Evolutionary conservation across 2,888 invertebrate species (phyloP).

Genomic region (Dilophus febrilis): DNA sequence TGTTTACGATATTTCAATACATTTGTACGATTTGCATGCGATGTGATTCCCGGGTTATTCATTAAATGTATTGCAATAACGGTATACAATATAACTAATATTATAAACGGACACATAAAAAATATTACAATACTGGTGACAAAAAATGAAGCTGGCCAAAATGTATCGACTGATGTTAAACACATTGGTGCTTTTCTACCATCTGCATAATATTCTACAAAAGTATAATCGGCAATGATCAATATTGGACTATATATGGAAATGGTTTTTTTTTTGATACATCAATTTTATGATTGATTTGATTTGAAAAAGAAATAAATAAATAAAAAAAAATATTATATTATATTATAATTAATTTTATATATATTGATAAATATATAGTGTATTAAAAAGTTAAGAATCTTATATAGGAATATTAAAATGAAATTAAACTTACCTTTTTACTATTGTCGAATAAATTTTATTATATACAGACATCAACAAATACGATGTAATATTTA

Average conservation of each 20-base stretch:
- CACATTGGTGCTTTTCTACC: constrained; percentile 55
- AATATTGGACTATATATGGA: constrained; percentile 53
- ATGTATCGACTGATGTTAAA: constrained; percentile 58
- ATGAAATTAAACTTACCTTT: no score
- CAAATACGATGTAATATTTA: no score
- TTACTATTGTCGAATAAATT: no score
- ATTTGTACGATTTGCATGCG: constrained; percentile 37
- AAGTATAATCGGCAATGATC: constrained; percentile 52
- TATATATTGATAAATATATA: no score
- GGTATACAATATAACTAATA: constrained; percentile 66
- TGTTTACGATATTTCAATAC: constrained; percentile 59
- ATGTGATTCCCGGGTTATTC: constrained; percentile 56
- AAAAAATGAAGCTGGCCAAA: constrained; percentile 67
- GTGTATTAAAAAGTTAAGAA: no score
- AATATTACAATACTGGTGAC: constrained; percentile 63
- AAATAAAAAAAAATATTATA: no score
- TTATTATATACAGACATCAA: no score
- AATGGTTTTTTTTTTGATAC: background rate
- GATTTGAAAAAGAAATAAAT: no score
- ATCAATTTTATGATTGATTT: background rate
- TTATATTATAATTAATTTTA: no score
- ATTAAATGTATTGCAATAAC: constrained; percentile 73
- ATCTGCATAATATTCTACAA: constrained; percentile 50
- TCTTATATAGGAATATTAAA: no score
- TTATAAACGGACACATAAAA: constrained; percentile 67